A percentile compares a stretch with the other conserved stretches of the same genome.
Evolutionary conservation across 2,888 invertebrate species (phyloP).

Genomic region (Pemphredon lugubris): DNA sequence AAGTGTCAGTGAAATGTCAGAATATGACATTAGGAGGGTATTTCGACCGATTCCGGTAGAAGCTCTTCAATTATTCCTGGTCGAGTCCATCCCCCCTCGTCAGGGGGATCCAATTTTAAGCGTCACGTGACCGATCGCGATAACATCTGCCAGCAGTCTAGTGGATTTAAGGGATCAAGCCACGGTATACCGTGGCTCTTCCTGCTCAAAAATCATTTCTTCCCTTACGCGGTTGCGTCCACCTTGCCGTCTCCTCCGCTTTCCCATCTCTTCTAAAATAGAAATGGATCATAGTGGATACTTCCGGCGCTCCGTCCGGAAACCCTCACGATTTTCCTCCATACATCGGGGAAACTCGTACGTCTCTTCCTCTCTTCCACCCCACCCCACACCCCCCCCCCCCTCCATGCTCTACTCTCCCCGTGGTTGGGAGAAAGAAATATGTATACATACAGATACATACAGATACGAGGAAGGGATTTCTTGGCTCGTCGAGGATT

Average conservation of each 20-base stretch:
- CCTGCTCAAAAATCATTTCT: constrained; percentile 27
- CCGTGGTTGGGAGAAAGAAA: neutral
- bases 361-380: too few relatives aligned
- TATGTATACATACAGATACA: too few relatives aligned
- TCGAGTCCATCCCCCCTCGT: constrained; percentile 17
- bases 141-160: constrained; percentile 44
- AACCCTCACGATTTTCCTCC: constrained; percentile 29
- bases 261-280: constrained; percentile 58
- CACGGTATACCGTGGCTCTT: constrained; percentile 6
- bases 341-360: too few relatives aligned
- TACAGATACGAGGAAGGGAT: constrained; percentile 5
- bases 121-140: constrained; percentile 35
- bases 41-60: constrained; percentile 1
- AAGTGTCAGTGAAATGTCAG: constrained; percentile 52
- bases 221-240: constrained; percentile 13
- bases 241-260: constrained; percentile 18
- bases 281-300: constrained; percentile 48
- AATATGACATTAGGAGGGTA: constrained; percentile 25
- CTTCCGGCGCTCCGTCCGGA: constrained; percentile 55
- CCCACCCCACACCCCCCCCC: constrained; percentile 14
- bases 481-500: neutral
- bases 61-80: constrained; percentile 40
- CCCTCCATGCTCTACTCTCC: neutral
- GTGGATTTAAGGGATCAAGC: constrained; percentile 45
- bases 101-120: constrained; percentile 39